phyloP scores from a whole-genome alignment of 2,888 invertebrate genomes.

The Dynastes hyllus region DNA sequence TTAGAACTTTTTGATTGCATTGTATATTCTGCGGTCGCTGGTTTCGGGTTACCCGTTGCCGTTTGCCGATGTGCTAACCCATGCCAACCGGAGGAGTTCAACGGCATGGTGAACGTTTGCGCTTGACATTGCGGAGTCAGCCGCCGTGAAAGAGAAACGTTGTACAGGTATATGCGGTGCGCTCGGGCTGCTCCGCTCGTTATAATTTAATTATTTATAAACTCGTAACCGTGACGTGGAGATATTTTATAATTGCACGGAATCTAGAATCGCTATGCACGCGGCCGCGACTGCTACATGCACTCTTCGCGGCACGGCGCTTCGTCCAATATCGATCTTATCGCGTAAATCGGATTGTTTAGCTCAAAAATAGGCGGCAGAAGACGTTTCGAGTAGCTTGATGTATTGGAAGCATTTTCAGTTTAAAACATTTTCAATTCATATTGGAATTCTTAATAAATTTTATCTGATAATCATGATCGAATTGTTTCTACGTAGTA shows the following conservation, averaged over 20 bases:
- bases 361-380: not conserved
- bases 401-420: not conserved
- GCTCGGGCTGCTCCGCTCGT: slow-evolving; percentile 21
- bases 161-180: slow-evolving; percentile 24
- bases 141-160: slow-evolving; percentile 59
- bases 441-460: too few relatives aligned
- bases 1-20: too few relatives aligned
- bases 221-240: slow-evolving; percentile 35
- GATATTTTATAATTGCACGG: slow-evolving; percentile 34
- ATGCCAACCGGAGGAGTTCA: slow-evolving; percentile 57
- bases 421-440: not conserved
- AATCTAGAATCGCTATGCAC: slow-evolving; percentile 20
- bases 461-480: not conserved
- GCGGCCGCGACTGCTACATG: not conserved
- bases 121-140: slow-evolving; percentile 61
- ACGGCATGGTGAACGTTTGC: slow-evolving; percentile 56
- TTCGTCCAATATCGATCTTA: not conserved
- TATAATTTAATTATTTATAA: slow-evolving; percentile 41
- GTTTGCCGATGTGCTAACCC: not conserved
- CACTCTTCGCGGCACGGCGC: not conserved
- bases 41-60: not conserved
- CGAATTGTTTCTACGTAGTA: too few relatives aligned
- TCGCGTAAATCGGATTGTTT: slow-evolving; percentile 7
- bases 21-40: not conserved
- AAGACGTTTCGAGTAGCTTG: not conserved